Evolutionary conservation across 2,797 vertebrate species (phyloP), one percentile per base, ranked within the genome.

Genomic region (Aphelocoma californica): DNA sequence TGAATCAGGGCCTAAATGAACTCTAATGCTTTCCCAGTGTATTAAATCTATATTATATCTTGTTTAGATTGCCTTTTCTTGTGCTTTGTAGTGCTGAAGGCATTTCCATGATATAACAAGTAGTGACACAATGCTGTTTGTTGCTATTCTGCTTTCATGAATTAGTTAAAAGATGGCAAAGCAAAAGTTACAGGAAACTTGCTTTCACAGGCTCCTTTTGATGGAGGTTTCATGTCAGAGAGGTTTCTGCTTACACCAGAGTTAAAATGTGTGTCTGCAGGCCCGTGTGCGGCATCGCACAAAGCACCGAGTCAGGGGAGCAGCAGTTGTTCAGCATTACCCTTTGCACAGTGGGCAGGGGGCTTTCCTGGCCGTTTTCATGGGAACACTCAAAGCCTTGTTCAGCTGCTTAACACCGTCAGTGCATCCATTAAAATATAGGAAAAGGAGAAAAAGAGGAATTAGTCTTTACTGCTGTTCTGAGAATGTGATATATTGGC

Each of bases 201-300:
- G 47, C 19, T 84, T 54, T 77, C 58, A 40, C 12, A 38, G 56
- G n/a, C 40, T 79, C 57, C 69, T 57, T 73, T 70, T 3, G 4
- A 4, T 16, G 42, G 53, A 56, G 36, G 10, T n/a, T 88, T 90
- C 73, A 26, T 7, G n/a, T 75, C 62, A 69, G 18, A 45, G 64
- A 69, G n/a, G 31, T 86, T 90, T 93, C 36, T 92, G 44, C 57
- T 78, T 19, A 12, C 10, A 10, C 7, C 34, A 60, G 56, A 34
- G 12, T 31, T 34, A 8, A 31, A 50, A 53, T 29, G 31, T 53
- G 57, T 42, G 69, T 18, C 48, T 64, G 18, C 74, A 56, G 70
- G 53, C 36, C 13, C 4, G 2, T 0, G 2, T 8, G 4, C 1
- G 2, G 40, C n/a, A 7, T 3, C 2, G 8, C 47, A 15, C 54